Evolutionary conservation across 2,888 invertebrate species (phyloP), one percentile per base, ranked within the genome.

Genomic region (Eupithecia insigniata): DNA sequence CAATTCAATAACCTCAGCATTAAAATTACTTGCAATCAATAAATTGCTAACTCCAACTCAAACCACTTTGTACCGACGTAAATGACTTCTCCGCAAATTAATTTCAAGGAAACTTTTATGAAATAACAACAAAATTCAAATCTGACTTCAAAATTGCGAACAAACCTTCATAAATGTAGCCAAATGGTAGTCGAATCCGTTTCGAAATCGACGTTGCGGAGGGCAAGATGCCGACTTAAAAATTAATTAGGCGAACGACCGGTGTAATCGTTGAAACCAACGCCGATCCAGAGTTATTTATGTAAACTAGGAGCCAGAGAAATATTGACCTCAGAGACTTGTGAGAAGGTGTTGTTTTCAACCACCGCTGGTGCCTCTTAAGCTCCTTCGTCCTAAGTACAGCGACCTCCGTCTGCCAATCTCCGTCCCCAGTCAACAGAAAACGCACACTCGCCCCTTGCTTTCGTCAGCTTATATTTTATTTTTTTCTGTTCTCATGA

Each of bases 241-340:
- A 94, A 94, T 94, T 94, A 94, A 94, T 94, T 94, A 94, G 89
- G 90, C 91, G 89, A 91, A 93, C 90, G 90, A 92, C 92, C 92
- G 91, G 91, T 91, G 91, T 94, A 94, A 94, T 92, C 91, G 89
- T 85, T 83, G 86, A 84, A 88, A 87, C 88, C 90, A 86, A 86
- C 84, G 84, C 81, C 87, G 89, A 91, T 92, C 91, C 89, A 85
- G 83, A 85, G 85, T 85, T 89, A 89, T 89, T 87, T 87, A 80
- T 80, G 76, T 80, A 79, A 79, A 78, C 77, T 77, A 80, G 83
- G 78, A 81, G 82, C 85, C 85, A 83, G 83, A 84, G 84, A 82
- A 89, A 90, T 87, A 81, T 89, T 85, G 81, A 87, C 89, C 87
- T 78, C 82, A 85, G 76, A 75, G 73, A 79, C 79, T 79, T 75